phyloP scores from a whole-genome alignment of 2,113 vertebrate species.

The Mormyrus lacerda region DNA sequence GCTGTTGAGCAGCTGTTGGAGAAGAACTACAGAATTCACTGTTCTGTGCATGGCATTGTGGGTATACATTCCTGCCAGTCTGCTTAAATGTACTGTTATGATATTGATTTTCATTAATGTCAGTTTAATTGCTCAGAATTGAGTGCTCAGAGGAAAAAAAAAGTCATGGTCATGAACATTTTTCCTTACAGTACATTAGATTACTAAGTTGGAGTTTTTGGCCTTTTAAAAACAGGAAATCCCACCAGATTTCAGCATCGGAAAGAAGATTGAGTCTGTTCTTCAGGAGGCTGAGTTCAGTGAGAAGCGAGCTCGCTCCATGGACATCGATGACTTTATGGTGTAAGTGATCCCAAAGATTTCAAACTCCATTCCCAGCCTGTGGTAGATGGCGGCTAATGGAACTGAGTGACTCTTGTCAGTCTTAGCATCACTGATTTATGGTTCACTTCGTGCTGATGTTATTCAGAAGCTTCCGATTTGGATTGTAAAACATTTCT shows the following conservation, averaged over 20 bases:
- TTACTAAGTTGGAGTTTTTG: neutral
- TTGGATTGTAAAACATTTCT: neutral
- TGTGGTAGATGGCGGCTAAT: neutral
- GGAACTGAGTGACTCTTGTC: neutral
- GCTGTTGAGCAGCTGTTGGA: slow-evolving; percentile 89
- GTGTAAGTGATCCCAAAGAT: slow-evolving; percentile 55
- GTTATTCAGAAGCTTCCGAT: neutral
- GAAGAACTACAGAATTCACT: slow-evolving; percentile 94
- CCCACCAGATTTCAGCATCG: slow-evolving; percentile 82
- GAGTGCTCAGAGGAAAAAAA: neutral
- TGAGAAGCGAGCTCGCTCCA: slow-evolving; percentile 84
- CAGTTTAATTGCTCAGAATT: neutral
- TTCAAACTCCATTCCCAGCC: neutral
- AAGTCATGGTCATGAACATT: neutral
- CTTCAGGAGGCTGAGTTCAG: slow-evolving; percentile 72
- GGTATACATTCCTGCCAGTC: slow-evolving; percentile 40
- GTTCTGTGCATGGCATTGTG: slow-evolving; percentile 82
- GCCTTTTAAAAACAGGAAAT: slow-evolving; percentile 62
- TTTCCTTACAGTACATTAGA: neutral
- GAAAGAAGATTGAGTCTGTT: slow-evolving; percentile 76
- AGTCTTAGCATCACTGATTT: neutral
- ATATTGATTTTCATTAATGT: neutral
- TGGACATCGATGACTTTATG: slow-evolving; percentile 97
- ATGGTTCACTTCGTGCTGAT: neutral
- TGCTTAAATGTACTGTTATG: neutral